phyloP scores from a whole-genome alignment of 1,140 invertebrate species.

The Orius insidiosus region DNA sequence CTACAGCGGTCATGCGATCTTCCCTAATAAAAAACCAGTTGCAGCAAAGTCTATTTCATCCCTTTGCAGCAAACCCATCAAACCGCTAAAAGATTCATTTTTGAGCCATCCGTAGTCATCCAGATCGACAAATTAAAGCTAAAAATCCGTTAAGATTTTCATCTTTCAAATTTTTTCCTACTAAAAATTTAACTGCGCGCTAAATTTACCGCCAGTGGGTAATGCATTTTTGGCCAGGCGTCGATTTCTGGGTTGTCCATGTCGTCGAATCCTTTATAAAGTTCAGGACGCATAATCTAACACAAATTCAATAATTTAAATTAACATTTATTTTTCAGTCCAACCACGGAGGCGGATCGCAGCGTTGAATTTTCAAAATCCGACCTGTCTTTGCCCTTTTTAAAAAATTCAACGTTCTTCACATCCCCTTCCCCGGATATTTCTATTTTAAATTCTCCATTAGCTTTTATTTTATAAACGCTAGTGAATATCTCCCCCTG shows the following conservation, averaged over 20 bases:
- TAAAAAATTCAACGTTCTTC: too few relatives aligned
- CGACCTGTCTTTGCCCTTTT: too few relatives aligned
- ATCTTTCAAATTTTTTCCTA: constrained; percentile 1
- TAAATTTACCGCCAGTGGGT: constrained; percentile 9
- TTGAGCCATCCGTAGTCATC: constrained; percentile 28
- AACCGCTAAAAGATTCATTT: constrained; percentile 34
- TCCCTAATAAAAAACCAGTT: constrained; percentile 33
- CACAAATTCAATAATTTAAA: too few relatives aligned
- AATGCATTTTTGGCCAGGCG: constrained; percentile 15
- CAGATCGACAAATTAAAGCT: background rate
- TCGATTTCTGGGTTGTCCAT: constrained; percentile 6
- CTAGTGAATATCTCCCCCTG: too few relatives aligned
- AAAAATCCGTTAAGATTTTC: too few relatives aligned
- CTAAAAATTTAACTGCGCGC: constrained; percentile 15
- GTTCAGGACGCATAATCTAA: too few relatives aligned
- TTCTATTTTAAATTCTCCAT: too few relatives aligned
- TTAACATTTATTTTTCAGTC: too few relatives aligned
- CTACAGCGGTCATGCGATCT: constrained; percentile 30
- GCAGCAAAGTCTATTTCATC: constrained; percentile 31
- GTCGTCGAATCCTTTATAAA: background rate
- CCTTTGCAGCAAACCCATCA: constrained; percentile 33
- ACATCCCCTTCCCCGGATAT: too few relatives aligned
- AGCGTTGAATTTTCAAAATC: too few relatives aligned
- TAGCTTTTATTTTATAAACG: too few relatives aligned
- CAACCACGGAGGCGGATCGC: too few relatives aligned